Evolutionary conservation across 2,113 vertebrate species (phyloP).

Genomic region (Nothocercus nigrocapillus): DNA sequence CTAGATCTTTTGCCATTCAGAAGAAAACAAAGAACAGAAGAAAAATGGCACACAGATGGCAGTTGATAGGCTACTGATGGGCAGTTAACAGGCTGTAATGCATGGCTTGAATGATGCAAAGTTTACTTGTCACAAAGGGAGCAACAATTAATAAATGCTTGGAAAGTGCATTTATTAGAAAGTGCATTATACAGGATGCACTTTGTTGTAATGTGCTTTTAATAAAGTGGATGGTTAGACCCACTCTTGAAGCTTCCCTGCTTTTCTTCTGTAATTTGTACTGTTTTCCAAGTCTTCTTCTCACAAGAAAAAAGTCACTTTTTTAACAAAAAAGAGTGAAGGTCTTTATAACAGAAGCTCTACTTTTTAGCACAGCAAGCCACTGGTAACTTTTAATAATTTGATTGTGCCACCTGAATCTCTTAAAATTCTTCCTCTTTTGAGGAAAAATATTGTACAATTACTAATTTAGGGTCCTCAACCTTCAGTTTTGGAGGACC

Average conservation of each 20-base stretch:
- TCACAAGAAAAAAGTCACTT: neutral
- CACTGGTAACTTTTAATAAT: neutral
- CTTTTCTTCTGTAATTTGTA: neutral
- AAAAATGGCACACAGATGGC: neutral
- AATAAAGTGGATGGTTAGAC: neutral
- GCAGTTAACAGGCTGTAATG: neutral
- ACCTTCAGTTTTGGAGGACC: neutral
- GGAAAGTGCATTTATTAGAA: neutral
- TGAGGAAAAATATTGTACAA: neutral
- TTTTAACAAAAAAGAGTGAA: neutral
- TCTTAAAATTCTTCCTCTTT: neutral
- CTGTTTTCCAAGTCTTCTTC: neutral
- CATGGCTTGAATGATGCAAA: neutral
- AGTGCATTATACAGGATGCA: neutral
- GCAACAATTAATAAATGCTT: neutral
- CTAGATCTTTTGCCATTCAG: neutral
- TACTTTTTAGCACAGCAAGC: neutral
- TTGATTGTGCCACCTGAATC: neutral
- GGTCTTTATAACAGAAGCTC: neutral
- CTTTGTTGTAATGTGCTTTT: neutral
- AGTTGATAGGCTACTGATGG: accelerated
- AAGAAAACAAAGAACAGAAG: neutral
- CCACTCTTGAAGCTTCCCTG: neutral
- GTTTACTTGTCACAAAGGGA: neutral
- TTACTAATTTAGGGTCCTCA: neutral